Conservation (phyloP, 2,888 invertebrate species). For the Drosophila cognata region DNA sequence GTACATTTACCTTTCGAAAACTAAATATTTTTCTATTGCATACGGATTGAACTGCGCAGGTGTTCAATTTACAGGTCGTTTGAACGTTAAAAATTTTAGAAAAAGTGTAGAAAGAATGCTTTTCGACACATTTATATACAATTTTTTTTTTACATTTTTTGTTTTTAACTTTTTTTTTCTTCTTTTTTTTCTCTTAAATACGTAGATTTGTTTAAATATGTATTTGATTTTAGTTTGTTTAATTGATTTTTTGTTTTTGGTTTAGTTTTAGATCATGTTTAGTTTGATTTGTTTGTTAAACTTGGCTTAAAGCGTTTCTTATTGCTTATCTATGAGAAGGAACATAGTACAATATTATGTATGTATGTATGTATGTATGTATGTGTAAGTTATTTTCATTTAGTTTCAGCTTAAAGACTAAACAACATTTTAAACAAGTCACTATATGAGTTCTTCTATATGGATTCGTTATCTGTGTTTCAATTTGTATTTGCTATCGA, state of each 20-base stretch:
- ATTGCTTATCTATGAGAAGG: slow-evolving; percentile 82
- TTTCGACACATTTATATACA: slow-evolving; percentile 55
- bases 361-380: slow-evolving; percentile 42
- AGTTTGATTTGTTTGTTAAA: slow-evolving; percentile 71
- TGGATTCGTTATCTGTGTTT: slow-evolving; percentile 31
- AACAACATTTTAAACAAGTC: slow-evolving; percentile 75
- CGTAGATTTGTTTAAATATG: slow-evolving; percentile 48
- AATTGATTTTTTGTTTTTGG: slow-evolving; percentile 34
- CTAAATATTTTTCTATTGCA: slow-evolving; percentile 33
- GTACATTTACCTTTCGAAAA: slow-evolving; percentile 23
- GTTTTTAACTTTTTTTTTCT: slow-evolving; percentile 15
- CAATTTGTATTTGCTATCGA: slow-evolving; percentile 21
- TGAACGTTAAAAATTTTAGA: slow-evolving; percentile 63
- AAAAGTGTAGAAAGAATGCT: slow-evolving; percentile 71
- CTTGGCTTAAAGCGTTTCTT: slow-evolving; percentile 75
- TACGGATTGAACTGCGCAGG: slow-evolving; percentile 41
- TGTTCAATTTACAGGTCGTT: slow-evolving; percentile 32
- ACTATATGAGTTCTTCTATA: slow-evolving; percentile 58
- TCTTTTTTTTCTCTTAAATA: slow-evolving; percentile 26
- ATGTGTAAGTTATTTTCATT: slow-evolving; percentile 34
- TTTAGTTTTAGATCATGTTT: slow-evolving; percentile 60
- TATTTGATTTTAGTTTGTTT: slow-evolving; percentile 49
- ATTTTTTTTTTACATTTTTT: slow-evolving; percentile 44
- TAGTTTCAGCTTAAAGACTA: slow-evolving; percentile 71
- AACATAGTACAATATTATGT: slow-evolving; percentile 73